Evolutionary conservation across 2,113 vertebrate genomes (phyloP).

Genomic region (Catagonus wagneri): DNA sequence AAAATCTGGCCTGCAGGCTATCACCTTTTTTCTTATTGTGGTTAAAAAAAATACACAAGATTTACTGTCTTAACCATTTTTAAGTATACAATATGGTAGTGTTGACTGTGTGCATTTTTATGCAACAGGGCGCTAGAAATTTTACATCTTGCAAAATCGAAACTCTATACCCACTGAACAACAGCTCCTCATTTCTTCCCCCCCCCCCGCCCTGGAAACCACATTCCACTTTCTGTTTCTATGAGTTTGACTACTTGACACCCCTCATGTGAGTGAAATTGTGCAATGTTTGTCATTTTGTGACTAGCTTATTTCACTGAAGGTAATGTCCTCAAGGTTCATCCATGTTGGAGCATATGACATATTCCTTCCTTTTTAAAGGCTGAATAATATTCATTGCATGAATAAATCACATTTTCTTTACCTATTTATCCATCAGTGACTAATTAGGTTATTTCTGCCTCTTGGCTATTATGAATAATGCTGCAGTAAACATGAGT

Average conservation of each 20-base stretch:
- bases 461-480: neutral
- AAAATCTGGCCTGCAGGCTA: neutral
- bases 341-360: neutral
- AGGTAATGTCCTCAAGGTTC: neutral
- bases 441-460: neutral
- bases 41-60: neutral
- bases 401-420: neutral
- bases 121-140: neutral
- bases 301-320: neutral
- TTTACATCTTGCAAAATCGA: neutral
- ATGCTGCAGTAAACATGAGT: neutral
- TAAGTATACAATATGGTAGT: neutral
- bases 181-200: neutral
- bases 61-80: neutral
- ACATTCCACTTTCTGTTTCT: neutral
- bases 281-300: neutral
- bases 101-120: neutral
- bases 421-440: neutral
- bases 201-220: neutral
- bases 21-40: neutral
- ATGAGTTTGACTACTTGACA: neutral
- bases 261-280: neutral
- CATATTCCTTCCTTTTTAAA: neutral
- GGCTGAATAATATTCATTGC: neutral
- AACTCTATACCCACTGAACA: neutral